Evolutionary conservation across 2,888 invertebrate species (phyloP).

Genomic region (Atrina japonica): DNA sequence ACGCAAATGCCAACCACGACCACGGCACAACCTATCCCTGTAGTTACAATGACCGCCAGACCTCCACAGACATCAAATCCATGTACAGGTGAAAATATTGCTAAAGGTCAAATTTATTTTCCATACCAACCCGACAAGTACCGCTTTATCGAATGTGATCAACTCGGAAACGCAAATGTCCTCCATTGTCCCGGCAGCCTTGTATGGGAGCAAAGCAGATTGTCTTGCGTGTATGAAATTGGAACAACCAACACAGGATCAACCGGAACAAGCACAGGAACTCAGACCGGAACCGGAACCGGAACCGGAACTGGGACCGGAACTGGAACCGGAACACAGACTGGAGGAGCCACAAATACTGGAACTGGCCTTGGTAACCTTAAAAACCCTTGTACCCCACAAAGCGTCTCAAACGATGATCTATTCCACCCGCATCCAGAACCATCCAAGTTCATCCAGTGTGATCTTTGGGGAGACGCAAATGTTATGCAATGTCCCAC

Average conservation of each 20-base stretch:
- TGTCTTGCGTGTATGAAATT: slow-evolving; percentile 61
- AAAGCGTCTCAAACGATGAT: slow-evolving; percentile 3
- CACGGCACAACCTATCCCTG: neutral
- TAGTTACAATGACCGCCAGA: neutral
- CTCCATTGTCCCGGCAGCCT: slow-evolving; percentile 60
- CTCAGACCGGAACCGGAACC: too few relatives aligned
- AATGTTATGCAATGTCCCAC: slow-evolving; percentile 64
- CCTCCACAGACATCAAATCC: slow-evolving; percentile 47
- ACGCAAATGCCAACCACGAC: neutral
- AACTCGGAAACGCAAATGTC: slow-evolving; percentile 60
- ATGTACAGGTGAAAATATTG: slow-evolving; percentile 62
- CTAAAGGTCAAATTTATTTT: slow-evolving; percentile 64
- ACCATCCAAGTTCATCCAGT: slow-evolving; percentile 69
- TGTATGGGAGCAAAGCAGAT: slow-evolving; percentile 64
- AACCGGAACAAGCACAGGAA: too few relatives aligned
- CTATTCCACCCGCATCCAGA: slow-evolving; percentile 62
- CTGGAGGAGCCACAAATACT: too few relatives aligned
- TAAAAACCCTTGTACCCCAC: neutral
- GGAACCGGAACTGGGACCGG: too few relatives aligned
- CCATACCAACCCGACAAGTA: slow-evolving; percentile 49
- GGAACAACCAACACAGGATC: neutral
- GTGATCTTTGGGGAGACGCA: slow-evolving; percentile 64
- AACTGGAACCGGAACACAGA: too few relatives aligned
- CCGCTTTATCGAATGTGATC: slow-evolving; percentile 69
- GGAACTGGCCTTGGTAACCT: too few relatives aligned